Evolutionary conservation across 2,113 vertebrate genomes (phyloP).

Genomic region (Danio rerio): DNA sequence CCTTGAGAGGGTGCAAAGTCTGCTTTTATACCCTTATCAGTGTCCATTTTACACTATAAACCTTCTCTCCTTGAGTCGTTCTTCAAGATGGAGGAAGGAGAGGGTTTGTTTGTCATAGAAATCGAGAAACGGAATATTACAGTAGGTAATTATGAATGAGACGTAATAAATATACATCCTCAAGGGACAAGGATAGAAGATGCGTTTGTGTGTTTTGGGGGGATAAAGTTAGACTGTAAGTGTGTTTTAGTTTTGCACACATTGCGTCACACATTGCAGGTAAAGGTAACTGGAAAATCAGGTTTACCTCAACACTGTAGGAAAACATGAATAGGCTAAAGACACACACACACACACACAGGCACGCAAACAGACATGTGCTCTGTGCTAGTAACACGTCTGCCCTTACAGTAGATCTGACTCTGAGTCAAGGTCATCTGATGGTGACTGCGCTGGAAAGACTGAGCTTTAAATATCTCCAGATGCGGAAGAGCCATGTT

Average conservation of each 20-base stretch:
- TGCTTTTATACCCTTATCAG: constrained; percentile 28
- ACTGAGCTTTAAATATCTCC: constrained; percentile 26
- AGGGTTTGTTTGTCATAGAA: background rate
- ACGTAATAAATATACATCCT: background rate
- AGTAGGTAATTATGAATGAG: background rate
- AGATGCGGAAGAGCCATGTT: background rate
- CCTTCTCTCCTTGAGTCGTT: background rate
- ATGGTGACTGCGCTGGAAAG: background rate
- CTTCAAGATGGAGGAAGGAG: background rate
- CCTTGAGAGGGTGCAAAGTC: constrained; percentile 52
- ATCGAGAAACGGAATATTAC: background rate
- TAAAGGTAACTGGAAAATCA: constrained; percentile 85
- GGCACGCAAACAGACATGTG: constrained; percentile 37
- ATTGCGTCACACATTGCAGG: constrained; percentile 17
- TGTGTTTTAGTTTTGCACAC: constrained; percentile 36
- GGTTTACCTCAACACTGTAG: constrained; percentile 93
- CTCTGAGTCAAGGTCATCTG: constrained; percentile 55
- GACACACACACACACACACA: constrained; percentile 9
- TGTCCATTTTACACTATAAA: background rate
- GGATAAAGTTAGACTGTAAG: background rate
- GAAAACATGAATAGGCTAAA: constrained; percentile 33
- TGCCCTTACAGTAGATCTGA: constrained; percentile 21
- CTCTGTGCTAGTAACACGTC: constrained; percentile 5
- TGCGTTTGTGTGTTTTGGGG: background rate
- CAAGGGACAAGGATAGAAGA: background rate